Base-by-base conservation (phyloP, 2,797 vertebrate species). In the Nyctibius grandis region DNA sequence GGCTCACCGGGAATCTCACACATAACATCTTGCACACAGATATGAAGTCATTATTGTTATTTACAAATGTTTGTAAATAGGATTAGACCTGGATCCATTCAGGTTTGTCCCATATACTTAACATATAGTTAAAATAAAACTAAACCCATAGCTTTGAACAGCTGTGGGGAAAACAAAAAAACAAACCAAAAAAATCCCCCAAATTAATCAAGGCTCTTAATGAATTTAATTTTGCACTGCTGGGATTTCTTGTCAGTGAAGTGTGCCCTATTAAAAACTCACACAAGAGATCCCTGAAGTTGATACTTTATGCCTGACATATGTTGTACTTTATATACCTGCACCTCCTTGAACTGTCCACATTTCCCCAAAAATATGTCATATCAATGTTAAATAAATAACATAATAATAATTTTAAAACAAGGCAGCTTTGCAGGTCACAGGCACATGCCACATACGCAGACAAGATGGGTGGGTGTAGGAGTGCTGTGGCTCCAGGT, bases 391-490 rank as follows among this genome's bases (percentile, higher is more conserved):
- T 47, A 82, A 47, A 40, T 53, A 72, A 45, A 45, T 59, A 64
- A 38, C 5, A 28, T 7, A 6, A 42, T 25, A 14, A 12, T 33
- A 8, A 21, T 8, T 13, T 28, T 50, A 28, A 9, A 44, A 48
- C n/a, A 45, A 63, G 40, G 31, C 51, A 48, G 65, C 31, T 77
- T 77, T 54, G 53, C 19, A 54, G 59, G 31, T 36, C 3, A 1
- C 59, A 16, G 45, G 31, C 1, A 0, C 15, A 2, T 6, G 28
- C 33, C 82, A 3, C 17, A 15, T 20, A 54, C 40, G 11, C 16
- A 29, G 60, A 16, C 4, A 23, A 40, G 67, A 21, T 1, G 18
- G 29, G 19, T 2, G 10, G 34, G 22, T 23, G 34, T 15, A 16
- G 28, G 57, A 53, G 65, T 36, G 40, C 53, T 38, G 72, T 6